Evolutionary conservation across 2,888 invertebrate genomes (phyloP).

Genomic region (Steinernema scapterisci): DNA sequence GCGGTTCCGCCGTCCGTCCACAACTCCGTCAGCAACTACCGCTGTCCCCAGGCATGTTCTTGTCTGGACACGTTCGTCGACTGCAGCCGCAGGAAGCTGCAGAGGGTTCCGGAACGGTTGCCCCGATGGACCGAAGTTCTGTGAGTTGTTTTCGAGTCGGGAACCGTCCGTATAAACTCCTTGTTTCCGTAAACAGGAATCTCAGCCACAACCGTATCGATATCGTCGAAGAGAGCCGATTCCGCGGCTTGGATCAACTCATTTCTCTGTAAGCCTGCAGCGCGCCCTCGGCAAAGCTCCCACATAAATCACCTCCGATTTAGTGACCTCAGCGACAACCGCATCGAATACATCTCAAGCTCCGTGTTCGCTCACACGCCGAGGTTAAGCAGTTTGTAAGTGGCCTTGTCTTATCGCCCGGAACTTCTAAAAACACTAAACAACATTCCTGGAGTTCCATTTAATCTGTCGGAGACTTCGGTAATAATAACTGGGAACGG

Average conservation of each 20-base stretch:
- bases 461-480: too few relatives aligned
- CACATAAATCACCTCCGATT: conserved; percentile 22
- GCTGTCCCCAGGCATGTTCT: conserved; percentile 4
- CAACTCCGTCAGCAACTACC: neutral
- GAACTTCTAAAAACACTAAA: too few relatives aligned
- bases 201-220: conserved; percentile 29
- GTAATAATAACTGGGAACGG: too few relatives aligned
- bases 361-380: conserved; percentile 24
- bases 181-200: conserved; percentile 6
- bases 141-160: neutral
- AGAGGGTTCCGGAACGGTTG: conserved; percentile 7
- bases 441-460: too few relatives aligned
- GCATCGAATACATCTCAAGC: conserved; percentile 29
- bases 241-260: conserved; percentile 26
- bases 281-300: neutral
- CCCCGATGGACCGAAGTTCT: conserved; percentile 17
- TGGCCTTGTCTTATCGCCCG: neutral
- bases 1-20: conserved; percentile 19
- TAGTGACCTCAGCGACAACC: conserved; percentile 30
- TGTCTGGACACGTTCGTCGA: conserved; percentile 27
- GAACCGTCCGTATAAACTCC: neutral
- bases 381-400: conserved; percentile 16
- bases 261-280: conserved; percentile 24
- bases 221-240: neutral
- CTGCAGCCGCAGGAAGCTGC: conserved; percentile 16